A percentile compares a stretch with the other conserved stretches of the same genome.
phyloP scores from a whole-genome alignment of 2,797 vertebrate genomes.

The Halcyon chelicuti region DNA sequence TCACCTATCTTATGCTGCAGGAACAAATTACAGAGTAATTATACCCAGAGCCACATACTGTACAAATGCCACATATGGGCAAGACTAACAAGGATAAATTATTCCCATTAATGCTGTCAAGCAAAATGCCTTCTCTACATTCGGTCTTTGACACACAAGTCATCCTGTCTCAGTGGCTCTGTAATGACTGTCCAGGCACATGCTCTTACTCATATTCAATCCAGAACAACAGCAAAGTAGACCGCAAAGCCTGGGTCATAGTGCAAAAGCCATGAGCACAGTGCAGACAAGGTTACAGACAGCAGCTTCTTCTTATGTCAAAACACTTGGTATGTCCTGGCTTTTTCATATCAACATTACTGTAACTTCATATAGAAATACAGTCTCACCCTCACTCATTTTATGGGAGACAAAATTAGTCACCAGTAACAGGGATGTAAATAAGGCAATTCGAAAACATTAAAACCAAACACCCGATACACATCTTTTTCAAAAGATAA shows the following conservation, averaged over 20 bases:
- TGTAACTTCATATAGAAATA: background rate
- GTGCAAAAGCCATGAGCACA: accelerated
- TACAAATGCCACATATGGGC: background rate
- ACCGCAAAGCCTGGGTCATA: background rate
- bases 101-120: background rate
- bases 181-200: background rate
- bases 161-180: background rate
- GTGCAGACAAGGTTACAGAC: accelerated
- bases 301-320: background rate
- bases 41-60: background rate
- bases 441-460: background rate
- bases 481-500: background rate
- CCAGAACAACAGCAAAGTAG: background rate
- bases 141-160: background rate
- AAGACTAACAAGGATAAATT: background rate
- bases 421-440: background rate
- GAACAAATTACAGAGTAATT: slow-evolving; percentile 8
- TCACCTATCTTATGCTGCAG: background rate
- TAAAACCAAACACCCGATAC: background rate
- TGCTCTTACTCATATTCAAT: background rate
- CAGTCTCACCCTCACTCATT: background rate
- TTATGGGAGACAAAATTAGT: background rate
- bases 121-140: background rate
- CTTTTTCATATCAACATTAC: accelerated
- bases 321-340: background rate